These are phyloP conservation scores for Brachypteracias leptosomus DNA, from an alignment of 2,113 vertebrate species.

Conservation along the genomic window DNA sequence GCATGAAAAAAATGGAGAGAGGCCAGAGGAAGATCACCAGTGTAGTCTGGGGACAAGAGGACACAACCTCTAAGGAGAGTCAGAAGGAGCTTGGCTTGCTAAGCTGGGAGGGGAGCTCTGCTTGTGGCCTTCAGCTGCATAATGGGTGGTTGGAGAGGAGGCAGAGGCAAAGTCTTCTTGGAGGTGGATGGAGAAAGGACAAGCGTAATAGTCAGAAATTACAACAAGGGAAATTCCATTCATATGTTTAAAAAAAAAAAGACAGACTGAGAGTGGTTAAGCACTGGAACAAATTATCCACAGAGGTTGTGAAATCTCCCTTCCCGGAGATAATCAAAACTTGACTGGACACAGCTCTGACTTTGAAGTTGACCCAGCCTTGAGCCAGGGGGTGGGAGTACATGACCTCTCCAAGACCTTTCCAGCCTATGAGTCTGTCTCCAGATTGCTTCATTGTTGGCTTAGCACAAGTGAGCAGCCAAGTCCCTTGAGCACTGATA, in stretches of 20 bases:
- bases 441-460: not conserved
- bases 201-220: not conserved
- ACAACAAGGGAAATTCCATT: conserved; percentile 21
- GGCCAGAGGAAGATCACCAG: not conserved
- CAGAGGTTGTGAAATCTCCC: conserved; percentile 36
- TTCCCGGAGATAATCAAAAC: not conserved
- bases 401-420: not conserved
- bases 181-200: not conserved
- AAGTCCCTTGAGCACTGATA: not conserved
- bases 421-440: not conserved
- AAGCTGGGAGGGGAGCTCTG: not conserved
- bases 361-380: conserved; percentile 30
- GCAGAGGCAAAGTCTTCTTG: not conserved
- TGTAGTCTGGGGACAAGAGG: not conserved
- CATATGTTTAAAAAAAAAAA: not conserved
- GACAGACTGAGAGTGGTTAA: not conserved
- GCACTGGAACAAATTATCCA: conserved; percentile 22
- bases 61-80: not conserved
- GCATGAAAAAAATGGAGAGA: not conserved
- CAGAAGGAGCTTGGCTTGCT: not conserved
- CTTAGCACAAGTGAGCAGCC: not conserved
- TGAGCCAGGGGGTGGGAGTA: not conserved
- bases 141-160: not conserved
- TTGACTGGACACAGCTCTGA: not conserved
- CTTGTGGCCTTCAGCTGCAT: not conserved